Evolutionary conservation across 2,797 vertebrate species (phyloP), one percentile per base, ranked within the genome.

Genomic region (Oophaga sylvatica): DNA sequence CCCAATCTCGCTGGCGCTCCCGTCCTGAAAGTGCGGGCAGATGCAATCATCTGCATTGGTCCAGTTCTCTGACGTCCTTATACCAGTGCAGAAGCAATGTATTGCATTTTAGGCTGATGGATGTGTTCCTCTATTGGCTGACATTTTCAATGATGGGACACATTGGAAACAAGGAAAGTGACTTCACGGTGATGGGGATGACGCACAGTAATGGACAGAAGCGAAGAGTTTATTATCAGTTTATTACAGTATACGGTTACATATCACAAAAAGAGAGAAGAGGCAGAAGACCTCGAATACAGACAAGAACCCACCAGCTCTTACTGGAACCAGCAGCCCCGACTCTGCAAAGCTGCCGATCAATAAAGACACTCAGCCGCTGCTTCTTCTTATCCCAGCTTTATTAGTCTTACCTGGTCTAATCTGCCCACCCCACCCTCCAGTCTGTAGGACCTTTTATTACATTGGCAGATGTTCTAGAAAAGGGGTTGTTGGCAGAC

Each of bases 211-310:
- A 29, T 67, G 65, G 26, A n/a, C 71, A 45, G 3, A 22, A 48
- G 35, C 75, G 56, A 1, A 9, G 10, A 16, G 26, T 60, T 80
- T 60, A 31, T 31, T 31, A 80, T 31, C 71, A 57, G 81, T 83
- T 83, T 83, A 83, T 56, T 83, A 83, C 53, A 41, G 12, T 31
- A 70, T 56, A 68, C 1, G n/a, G 16, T 48, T 81, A 81, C 3
- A 82, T 35, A 73, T 73, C 8, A 83, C 67, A 83, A 73, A 83
- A 70, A 16, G 16, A 80, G 19, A 80, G 17, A 41, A 53, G 6
- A 53, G 26, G 29, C 78, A 11, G 62, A 56, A 15, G 29, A 81
- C 22, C 41, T 65, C 41, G 9, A n/a, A 77, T 26, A 57, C 12
- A 78, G 57, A 60, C 53, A 13, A 62, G 13, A 35, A 17, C 20